Percentiles rank a stretch among this genome's conserved stretches.
These are phyloP conservation scores for Laticauda laticaudata DNA, from an alignment of 2,113 vertebrate genomes.

Conservation along the genomic window DNA sequence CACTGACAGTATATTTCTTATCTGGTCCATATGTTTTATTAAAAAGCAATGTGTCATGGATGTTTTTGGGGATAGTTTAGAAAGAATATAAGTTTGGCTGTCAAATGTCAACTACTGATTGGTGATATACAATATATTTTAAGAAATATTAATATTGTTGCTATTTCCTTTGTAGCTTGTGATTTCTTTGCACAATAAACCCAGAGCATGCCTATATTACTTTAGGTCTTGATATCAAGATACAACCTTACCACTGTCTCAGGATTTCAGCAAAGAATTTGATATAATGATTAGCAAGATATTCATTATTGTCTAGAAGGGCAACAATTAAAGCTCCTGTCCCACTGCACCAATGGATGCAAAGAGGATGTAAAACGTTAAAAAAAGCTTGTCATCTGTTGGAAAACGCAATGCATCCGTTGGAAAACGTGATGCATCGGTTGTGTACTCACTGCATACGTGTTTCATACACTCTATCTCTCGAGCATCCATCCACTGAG, in stretches of 20 bases:
- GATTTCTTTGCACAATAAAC: background rate
- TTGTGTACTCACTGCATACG: no score
- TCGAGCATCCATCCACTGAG: no score
- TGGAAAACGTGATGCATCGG: no score
- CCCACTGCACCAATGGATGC: no score
- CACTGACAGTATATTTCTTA: background rate
- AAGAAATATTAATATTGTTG: background rate
- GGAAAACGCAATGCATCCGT: no score
- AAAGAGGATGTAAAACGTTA: no score
- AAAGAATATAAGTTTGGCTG: background rate
- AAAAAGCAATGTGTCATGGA: background rate
- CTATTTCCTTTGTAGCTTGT: background rate
- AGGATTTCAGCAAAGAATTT: background rate
- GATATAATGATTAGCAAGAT: background rate
- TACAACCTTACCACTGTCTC: background rate
- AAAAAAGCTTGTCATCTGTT: no score
- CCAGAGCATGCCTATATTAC: background rate
- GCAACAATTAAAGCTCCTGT: background rate
- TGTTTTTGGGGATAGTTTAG: background rate
- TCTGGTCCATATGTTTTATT: background rate
- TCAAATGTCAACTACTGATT: background rate
- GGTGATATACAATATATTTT: background rate
- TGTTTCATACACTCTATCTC: no score
- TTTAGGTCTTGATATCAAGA: background rate
- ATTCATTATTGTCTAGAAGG: background rate